Evolutionary conservation across 2,797 vertebrate genomes (phyloP).

Genomic region (Hipposideros larvatus): DNA sequence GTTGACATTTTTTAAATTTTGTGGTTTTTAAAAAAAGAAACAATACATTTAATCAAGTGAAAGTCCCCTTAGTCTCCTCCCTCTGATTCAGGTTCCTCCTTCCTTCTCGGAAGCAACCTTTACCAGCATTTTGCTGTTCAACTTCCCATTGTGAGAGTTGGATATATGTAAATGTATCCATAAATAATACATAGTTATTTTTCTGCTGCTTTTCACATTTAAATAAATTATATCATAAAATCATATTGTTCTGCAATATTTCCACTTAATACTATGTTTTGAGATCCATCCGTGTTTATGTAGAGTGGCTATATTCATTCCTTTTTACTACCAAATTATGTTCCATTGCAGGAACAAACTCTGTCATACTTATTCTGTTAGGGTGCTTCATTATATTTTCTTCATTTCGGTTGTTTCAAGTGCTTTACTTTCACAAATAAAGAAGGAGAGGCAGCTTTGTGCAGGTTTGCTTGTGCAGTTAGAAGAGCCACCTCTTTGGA

Average conservation of each 20-base stretch:
- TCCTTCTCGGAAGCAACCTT: neutral
- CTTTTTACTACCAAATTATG: neutral
- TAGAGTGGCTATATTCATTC: neutral
- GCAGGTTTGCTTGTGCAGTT: neutral
- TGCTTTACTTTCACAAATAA: conserved; percentile 46
- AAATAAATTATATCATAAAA: conserved; percentile 48
- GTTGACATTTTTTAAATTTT: neutral
- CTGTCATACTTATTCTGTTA: conserved; percentile 12
- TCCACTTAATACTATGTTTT: neutral
- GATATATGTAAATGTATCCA: neutral
- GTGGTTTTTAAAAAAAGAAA: neutral
- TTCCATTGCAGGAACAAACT: neutral
- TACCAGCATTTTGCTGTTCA: neutral
- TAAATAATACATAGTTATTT: neutral
- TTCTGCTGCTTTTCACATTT: conserved; percentile 41
- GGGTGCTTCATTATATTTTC: neutral
- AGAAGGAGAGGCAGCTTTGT: neutral
- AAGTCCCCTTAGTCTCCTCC: neutral
- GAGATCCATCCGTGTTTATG: neutral
- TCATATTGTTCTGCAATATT: neutral
- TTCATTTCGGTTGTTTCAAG: neutral
- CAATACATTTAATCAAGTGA: neutral
- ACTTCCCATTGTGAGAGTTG: neutral
- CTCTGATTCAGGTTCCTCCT: neutral
- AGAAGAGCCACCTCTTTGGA: conserved; percentile 13